These are phyloP conservation scores for Choristoneura fumiferana DNA, from an alignment of 1,140 invertebrate genomes.

Conservation along the genomic window DNA sequence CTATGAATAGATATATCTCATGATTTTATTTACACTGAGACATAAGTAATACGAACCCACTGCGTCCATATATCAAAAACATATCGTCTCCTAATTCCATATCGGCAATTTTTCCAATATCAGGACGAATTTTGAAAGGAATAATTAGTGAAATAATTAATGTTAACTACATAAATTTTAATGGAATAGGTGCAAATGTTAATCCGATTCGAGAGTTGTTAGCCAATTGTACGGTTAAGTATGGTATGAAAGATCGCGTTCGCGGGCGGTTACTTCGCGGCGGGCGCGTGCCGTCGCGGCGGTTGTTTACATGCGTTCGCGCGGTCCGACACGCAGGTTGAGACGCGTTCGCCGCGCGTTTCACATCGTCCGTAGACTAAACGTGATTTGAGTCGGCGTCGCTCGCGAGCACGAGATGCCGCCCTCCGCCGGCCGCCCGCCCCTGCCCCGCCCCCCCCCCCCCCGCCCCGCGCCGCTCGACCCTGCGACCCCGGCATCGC, in stretches of 20 bases:
- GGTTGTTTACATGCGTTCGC: constrained; percentile 17
- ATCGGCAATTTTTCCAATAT: constrained; percentile 33
- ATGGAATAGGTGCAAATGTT: too few relatives aligned
- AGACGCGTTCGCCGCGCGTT: constrained; percentile 38
- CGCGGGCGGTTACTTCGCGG: background rate
- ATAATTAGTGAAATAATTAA: background rate
- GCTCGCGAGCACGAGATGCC: constrained; percentile 43
- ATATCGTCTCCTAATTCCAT: constrained; percentile 65
- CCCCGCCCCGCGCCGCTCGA: too few relatives aligned
- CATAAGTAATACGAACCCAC: constrained; percentile 50
- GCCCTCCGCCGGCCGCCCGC: constrained; percentile 39
- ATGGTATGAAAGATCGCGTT: too few relatives aligned
- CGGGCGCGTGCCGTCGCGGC: too few relatives aligned
- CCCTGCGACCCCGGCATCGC: too few relatives aligned
- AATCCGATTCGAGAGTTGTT: too few relatives aligned
- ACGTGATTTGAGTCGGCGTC: constrained; percentile 56
- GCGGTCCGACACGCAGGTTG: background rate
- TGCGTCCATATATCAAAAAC: constrained; percentile 54
- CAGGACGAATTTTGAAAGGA: constrained; percentile 7
- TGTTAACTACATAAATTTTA: background rate
- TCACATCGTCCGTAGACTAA: constrained; percentile 51
- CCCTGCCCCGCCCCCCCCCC: constrained; percentile 27
- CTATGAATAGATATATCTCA: background rate
- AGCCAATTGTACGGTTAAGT: too few relatives aligned
- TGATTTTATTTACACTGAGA: constrained; percentile 13